Evolutionary conservation across 2,888 invertebrate genomes (phyloP).

Genomic region (Protodeltote pygarga): DNA sequence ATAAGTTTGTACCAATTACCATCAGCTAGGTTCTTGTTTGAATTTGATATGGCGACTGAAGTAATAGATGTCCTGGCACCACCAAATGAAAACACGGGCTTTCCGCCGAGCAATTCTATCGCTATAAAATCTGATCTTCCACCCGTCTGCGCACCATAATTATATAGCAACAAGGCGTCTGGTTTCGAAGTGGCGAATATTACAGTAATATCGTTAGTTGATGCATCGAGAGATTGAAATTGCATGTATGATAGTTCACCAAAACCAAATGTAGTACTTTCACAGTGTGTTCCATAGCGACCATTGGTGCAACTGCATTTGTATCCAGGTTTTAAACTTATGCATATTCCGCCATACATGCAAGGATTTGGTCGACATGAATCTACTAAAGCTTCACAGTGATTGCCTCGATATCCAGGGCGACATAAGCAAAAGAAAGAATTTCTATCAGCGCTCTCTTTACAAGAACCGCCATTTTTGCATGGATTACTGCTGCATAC

Average conservation of each 20-base stretch:
- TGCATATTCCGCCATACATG: constrained; percentile 94
- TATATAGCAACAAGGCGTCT: constrained; percentile 95
- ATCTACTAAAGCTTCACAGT: constrained; percentile 95
- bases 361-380: constrained; percentile 98
- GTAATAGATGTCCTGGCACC: constrained; percentile 96
- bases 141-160: constrained; percentile 95
- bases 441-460: constrained; percentile 94
- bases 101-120: constrained; percentile 94
- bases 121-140: constrained; percentile 97
- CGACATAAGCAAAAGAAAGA: constrained; percentile 97
- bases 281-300: constrained; percentile 96
- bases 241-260: constrained; percentile 95
- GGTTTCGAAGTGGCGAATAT: constrained; percentile 96
- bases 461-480: constrained; percentile 96
- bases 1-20: constrained; percentile 97
- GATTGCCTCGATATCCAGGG: constrained; percentile 96
- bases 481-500: constrained; percentile 95
- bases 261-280: constrained; percentile 96
- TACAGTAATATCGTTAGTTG: constrained; percentile 96
- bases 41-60: constrained; percentile 90
- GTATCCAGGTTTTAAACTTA: constrained; percentile 95
- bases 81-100: constrained; percentile 95
- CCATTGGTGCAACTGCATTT: constrained; percentile 95
- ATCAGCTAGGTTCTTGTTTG: constrained; percentile 90
- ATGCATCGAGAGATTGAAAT: constrained; percentile 94